Evolutionary conservation across 2,888 invertebrate genomes (phyloP).

Genomic region (Acanthosepion lycidas): DNA sequence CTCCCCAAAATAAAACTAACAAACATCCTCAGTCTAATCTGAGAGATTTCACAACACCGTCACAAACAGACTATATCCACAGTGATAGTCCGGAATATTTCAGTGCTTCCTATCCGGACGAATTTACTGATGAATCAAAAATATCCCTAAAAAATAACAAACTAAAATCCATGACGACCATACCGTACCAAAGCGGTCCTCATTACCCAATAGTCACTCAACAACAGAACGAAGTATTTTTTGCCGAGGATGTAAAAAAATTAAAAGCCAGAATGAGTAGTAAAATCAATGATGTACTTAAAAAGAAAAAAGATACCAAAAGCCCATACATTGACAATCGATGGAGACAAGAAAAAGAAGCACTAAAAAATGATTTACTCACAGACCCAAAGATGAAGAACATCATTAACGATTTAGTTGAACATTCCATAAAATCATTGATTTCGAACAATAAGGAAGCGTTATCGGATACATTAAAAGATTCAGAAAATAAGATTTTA

Average conservation of each 20-base stretch:
- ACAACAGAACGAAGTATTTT: not conserved
- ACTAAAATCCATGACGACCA: not conserved
- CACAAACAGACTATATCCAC: not conserved
- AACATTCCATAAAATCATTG: not conserved
- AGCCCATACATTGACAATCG: not conserved
- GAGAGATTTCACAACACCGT: not conserved
- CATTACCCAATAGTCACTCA: not conserved
- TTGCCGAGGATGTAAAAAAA: conserved; percentile 4
- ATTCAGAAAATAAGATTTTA: not conserved
- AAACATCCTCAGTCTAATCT: not conserved
- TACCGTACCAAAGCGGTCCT: not conserved
- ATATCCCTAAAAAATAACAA: not conserved
- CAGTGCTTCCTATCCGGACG: not conserved
- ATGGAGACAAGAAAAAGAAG: not conserved
- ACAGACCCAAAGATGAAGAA: not conserved
- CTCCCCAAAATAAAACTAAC: not conserved
- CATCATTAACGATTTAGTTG: not conserved
- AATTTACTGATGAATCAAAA: not conserved
- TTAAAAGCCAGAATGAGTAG: not conserved
- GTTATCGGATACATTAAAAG: not conserved
- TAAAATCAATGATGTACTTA: not conserved
- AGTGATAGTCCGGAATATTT: not conserved
- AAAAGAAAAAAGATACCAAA: not conserved
- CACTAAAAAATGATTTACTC: not conserved
- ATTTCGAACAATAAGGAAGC: not conserved